Evolutionary conservation across 2,113 vertebrate genomes (phyloP), one percentile per base, ranked within the genome.

Genomic region (Leptodactylus fuscus): DNA sequence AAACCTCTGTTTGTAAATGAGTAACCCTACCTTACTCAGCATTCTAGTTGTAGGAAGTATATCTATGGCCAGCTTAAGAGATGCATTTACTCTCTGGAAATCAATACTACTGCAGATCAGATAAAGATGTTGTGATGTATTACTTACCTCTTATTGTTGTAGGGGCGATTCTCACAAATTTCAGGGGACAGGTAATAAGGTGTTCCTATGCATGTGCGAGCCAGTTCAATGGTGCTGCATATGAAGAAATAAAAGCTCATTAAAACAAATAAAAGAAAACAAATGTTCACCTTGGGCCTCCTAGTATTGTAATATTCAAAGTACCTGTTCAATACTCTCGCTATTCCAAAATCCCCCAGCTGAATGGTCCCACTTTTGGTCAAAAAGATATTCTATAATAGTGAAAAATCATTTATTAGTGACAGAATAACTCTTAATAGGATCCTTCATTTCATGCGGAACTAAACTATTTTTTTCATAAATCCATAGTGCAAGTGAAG

Each of bases 91-190:
- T n/a, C n/a, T n/a, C n/a, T n/a, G n/a, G n/a, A n/a, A n/a, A n/a
- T n/a, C n/a, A n/a, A n/a, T n/a, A n/a, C n/a, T n/a, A n/a, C n/a
- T n/a, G n/a, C n/a, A n/a, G n/a, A n/a, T n/a, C n/a, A n/a, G n/a
- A n/a, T n/a, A n/a, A n/a, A n/a, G n/a, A n/a, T n/a, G n/a, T n/a
- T n/a, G n/a, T n/a, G n/a, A n/a, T 34, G 12, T 13, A 62, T 12
- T 71, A 88, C 71, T 60, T 95, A 99, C 98, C 98, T 99, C 94
- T 99, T 99, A 91, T 99, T 99, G 92, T 99, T 99, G 91, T 99
- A 99, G 29, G 98, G 98, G 89, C 97, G 98, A 88, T 98, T 99
- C 93, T 98, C 97, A 87, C 98, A 99, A 87, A 99, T 99, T 92
- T 99, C 98, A 82, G 98, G 98, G 0, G 98, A 99, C 76, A 99